Evolutionary conservation across 2,888 invertebrate genomes (phyloP), one percentile per base, ranked within the genome.

Genomic region (Alcis repandata): DNA sequence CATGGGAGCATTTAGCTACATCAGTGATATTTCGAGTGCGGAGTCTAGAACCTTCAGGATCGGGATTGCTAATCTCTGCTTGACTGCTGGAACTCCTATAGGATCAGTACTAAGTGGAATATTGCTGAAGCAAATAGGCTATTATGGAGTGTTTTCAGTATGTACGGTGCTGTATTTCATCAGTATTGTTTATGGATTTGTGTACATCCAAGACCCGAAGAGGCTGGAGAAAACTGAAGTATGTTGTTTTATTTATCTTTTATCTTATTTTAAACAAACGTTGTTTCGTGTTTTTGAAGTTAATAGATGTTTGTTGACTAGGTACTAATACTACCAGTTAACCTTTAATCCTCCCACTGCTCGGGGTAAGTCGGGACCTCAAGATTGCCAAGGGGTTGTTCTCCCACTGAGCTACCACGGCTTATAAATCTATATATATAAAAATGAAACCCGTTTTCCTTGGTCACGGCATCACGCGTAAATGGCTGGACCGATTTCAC

Each of bases 1-100:
- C 61, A 92, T 94, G 91, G 94, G 94, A 40, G 89, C 94, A 48
- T 94, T 95, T 86, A 94, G 94, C 67, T 95, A 95, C 72, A 92
- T 96, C 0, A 92, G 95, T 77, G 94, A 95, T 66, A 86, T 94
- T 49, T 94, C 95, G 2, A 90, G 88, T 72, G 88, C 91, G 20
- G 92, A 94, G 62, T 86, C 92, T 0, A 92, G 95, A 75, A 95
- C 95, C 0, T 88, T 94, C 56, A 84, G 95, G 72, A 93, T 96
- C 7, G 95, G 95, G 2, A 86, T 95, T n/a, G 89, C 90, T 0
- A 91, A 91, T 67, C 77, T 92, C 45, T 92, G 92, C 69, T 71
- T 91, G 13, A 91, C 91, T 1, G 88, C 88, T 2, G 92, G 91
- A 1, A 83, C 84, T 0, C 92, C 92, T 0, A 86, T 92, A 52